These are phyloP conservation scores for Megamerina dolium DNA, from an alignment of 2,888 invertebrate genomes.

Conservation along the genomic window DNA sequence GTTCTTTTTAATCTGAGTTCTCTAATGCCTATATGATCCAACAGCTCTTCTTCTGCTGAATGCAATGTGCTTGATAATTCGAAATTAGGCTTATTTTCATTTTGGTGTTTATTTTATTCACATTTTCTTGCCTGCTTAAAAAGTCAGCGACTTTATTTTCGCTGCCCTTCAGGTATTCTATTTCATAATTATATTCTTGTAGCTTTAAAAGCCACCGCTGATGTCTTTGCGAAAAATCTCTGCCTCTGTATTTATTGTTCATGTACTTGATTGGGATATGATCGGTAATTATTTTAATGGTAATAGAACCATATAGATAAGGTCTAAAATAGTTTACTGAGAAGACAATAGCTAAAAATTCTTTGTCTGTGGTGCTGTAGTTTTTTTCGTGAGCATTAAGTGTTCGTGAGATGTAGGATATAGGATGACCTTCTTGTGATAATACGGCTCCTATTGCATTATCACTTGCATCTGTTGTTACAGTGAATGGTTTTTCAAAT, in stretches of 20 bases:
- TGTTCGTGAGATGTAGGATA: too few relatives aligned
- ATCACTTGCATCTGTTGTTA: too few relatives aligned
- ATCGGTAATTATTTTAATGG: neutral
- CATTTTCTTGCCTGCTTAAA: conserved; percentile 13
- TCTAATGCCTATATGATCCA: conserved; percentile 10
- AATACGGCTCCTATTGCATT: too few relatives aligned
- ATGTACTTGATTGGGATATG: conserved; percentile 12
- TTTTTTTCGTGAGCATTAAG: too few relatives aligned
- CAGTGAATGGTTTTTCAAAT: too few relatives aligned
- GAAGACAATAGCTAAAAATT: neutral
- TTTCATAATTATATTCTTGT: conserved; percentile 14
- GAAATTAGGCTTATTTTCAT: conserved; percentile 11
- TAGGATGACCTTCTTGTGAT: too few relatives aligned
- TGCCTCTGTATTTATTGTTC: conserved; percentile 17
- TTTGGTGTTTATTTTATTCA: conserved; percentile 8
- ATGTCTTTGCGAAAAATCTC: conserved; percentile 13
- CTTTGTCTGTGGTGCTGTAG: neutral
- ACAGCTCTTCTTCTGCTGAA: conserved; percentile 11
- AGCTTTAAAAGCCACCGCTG: conserved; percentile 16
- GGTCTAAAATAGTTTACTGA: neutral
- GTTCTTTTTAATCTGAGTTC: too few relatives aligned
- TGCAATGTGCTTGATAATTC: conserved; percentile 11
- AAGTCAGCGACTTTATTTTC: conserved; percentile 16
- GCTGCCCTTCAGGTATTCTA: conserved; percentile 10
- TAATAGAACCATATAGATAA: neutral